Evolutionary conservation across 2,888 invertebrate species (phyloP).

Genomic region (Pharmacophagus antenor): DNA sequence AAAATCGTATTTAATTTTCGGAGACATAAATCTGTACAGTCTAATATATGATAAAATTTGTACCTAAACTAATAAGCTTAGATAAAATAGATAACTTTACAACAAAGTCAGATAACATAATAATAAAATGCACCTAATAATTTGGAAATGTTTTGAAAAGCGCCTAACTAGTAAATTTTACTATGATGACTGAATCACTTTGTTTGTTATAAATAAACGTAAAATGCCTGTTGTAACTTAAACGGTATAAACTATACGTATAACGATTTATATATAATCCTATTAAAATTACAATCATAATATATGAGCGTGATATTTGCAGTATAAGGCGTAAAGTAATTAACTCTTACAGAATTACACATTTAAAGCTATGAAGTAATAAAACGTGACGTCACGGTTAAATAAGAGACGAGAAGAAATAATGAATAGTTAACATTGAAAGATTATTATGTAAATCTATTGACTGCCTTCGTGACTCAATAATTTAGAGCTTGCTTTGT

Average conservation of each 20-base stretch:
- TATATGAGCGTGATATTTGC: neutral
- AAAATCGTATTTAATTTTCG: no score
- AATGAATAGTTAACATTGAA: slow-evolving; percentile 17
- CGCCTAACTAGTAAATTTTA: no score
- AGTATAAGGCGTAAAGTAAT: neutral
- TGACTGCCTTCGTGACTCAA: neutral
- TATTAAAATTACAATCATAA: neutral
- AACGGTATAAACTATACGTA: neutral
- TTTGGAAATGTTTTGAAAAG: no score
- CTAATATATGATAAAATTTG: no score
- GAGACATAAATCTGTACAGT: no score
- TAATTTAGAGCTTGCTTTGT: slow-evolving; percentile 1
- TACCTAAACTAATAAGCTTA: no score
- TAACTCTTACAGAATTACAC: neutral
- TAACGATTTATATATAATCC: neutral
- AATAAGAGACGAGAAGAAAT: slow-evolving; percentile 2
- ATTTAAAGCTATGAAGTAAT: slow-evolving; percentile 5
- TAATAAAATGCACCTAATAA: no score
- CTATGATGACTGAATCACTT: no score
- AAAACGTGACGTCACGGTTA: slow-evolving; percentile 8
- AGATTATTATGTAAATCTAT: slow-evolving; percentile 5
- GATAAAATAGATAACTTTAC: no score
- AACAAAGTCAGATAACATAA: no score
- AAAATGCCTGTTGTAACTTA: neutral
- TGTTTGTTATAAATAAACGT: no score